These are phyloP conservation scores for Agriopis aurantiaria DNA, from an alignment of 2,888 invertebrate species.

Conservation along the genomic window DNA sequence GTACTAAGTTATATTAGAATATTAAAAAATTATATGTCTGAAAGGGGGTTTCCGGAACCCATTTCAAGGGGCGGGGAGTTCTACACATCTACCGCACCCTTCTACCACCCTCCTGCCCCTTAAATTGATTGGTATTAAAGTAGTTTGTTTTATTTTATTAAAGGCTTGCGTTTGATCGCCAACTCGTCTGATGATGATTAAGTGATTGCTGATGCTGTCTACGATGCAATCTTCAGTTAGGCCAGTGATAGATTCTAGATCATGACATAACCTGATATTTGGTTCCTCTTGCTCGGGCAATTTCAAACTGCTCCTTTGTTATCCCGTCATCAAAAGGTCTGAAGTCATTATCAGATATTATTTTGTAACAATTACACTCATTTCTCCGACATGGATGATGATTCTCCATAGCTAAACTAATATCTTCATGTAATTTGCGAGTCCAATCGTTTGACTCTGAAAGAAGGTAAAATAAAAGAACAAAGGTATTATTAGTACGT, in stretches of 20 bases:
- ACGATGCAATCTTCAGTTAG: too few relatives aligned
- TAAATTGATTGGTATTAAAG: too few relatives aligned
- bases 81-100: too few relatives aligned
- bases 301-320: slow-evolving; percentile 87
- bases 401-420: slow-evolving; percentile 79
- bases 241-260: neutral
- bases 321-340: slow-evolving; percentile 91
- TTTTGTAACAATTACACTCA: slow-evolving; percentile 88
- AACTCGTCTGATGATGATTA: too few relatives aligned
- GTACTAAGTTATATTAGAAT: too few relatives aligned
- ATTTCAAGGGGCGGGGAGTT: too few relatives aligned
- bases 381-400: slow-evolving; percentile 85
- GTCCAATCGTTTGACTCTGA: slow-evolving; percentile 81
- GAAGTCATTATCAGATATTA: slow-evolving; percentile 90
- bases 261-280: slow-evolving; percentile 73
- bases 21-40: too few relatives aligned
- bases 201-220: too few relatives aligned
- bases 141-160: too few relatives aligned
- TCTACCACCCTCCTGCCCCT: too few relatives aligned
- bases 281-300: slow-evolving; percentile 79
- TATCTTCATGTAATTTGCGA: slow-evolving; percentile 69
- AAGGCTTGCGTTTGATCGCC: too few relatives aligned
- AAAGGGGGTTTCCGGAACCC: too few relatives aligned
- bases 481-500: neutral
- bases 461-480: slow-evolving; percentile 45